Percentiles rank a stretch among this genome's conserved stretches.
phyloP scores from a whole-genome alignment of 2,113 vertebrate species.

The Guaruba guarouba region DNA sequence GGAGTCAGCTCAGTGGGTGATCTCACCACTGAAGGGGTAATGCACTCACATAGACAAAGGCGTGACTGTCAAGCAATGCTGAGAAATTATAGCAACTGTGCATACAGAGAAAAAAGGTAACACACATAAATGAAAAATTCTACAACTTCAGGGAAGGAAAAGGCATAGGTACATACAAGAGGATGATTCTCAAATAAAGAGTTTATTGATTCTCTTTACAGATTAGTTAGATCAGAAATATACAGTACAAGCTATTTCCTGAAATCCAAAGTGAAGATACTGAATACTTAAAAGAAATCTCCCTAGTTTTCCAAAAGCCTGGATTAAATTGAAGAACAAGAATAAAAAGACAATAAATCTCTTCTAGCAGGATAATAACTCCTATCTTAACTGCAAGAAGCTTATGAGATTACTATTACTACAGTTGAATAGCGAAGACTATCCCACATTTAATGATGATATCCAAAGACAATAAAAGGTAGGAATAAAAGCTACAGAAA shows the following conservation, averaged over 20 bases:
- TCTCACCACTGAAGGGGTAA: background rate
- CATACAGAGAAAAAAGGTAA: background rate
- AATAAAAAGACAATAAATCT: background rate
- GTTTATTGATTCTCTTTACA: background rate
- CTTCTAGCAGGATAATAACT: background rate
- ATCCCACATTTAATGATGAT: background rate
- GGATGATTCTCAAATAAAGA: background rate
- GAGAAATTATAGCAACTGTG: background rate
- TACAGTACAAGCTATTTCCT: background rate
- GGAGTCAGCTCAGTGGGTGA: background rate
- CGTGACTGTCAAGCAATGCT: background rate
- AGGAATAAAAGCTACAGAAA: background rate
- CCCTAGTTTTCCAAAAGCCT: background rate
- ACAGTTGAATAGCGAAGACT: background rate
- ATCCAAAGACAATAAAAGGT: background rate
- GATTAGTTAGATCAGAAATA: background rate
- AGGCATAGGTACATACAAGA: background rate
- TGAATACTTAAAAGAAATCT: background rate
- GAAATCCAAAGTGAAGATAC: background rate
- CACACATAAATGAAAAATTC: background rate
- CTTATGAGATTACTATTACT: background rate
- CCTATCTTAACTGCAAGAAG: background rate
- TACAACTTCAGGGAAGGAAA: background rate
- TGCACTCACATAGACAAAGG: background rate
- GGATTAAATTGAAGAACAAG: background rate